Conservation (phyloP, 2,888 invertebrate species). For the Mylabris sibirica region DNA sequence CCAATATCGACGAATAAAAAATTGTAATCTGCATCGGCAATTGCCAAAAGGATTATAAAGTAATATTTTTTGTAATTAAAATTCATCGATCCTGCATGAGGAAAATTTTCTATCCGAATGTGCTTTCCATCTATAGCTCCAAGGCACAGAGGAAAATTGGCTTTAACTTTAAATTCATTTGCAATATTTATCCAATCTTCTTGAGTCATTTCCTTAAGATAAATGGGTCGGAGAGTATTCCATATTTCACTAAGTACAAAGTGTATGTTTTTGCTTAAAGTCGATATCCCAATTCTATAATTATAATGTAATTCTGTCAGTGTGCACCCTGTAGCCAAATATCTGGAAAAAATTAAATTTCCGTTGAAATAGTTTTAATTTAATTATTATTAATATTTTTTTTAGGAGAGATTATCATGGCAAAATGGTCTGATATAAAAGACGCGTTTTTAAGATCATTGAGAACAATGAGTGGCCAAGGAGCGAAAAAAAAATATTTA, state of each 20-base stretch:
- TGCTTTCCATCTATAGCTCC: constrained; percentile 37
- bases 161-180: constrained; percentile 35
- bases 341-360: constrained; percentile 33
- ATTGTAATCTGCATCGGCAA: constrained; percentile 37
- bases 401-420: too few relatives aligned
- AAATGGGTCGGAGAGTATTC: constrained; percentile 24
- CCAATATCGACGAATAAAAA: constrained; percentile 36
- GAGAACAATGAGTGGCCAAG: too few relatives aligned
- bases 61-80: constrained; percentile 39
- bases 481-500: too few relatives aligned
- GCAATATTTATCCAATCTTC: constrained; percentile 34
- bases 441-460: too few relatives aligned
- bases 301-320: constrained; percentile 32
- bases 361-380: too few relatives aligned
- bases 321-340: constrained; percentile 34
- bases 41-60: constrained; percentile 39
- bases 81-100: constrained; percentile 35
- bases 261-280: constrained; percentile 35
- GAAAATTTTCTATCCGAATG: constrained; percentile 38
- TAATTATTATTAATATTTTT: too few relatives aligned
- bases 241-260: constrained; percentile 26
- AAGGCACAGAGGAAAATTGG: constrained; percentile 36
- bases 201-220: too few relatives aligned
- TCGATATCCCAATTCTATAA: constrained; percentile 39
- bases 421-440: too few relatives aligned